Percentiles rank a stretch among this genome's conserved stretches.
Evolutionary conservation across 2,797 vertebrate genomes (phyloP).

Genomic region (Spheniscus humboldti): DNA sequence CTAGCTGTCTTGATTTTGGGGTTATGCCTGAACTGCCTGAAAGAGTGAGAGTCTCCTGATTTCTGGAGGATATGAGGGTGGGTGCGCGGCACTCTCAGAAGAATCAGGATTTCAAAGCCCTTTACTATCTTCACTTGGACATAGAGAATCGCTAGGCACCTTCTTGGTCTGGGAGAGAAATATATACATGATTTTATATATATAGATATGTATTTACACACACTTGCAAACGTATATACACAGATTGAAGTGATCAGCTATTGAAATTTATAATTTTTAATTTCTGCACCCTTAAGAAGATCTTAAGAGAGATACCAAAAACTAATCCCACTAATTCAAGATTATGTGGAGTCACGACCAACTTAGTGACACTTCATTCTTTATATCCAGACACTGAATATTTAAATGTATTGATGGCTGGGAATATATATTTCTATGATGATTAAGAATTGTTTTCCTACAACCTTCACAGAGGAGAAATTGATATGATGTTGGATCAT

Average conservation of each 20-base stretch:
- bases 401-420: not conserved
- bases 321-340: not conserved
- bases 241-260: not conserved
- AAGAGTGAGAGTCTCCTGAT: not conserved
- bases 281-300: not conserved
- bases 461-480: not conserved
- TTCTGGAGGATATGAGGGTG: not conserved
- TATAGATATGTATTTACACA: not conserved
- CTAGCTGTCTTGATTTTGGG: not conserved
- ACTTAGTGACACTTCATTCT: not conserved
- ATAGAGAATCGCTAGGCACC: not conserved
- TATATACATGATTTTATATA: not conserved
- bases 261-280: not conserved
- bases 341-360: not conserved
- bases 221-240: not conserved
- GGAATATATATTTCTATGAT: conserved; percentile 21
- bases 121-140: not conserved
- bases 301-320: not conserved
- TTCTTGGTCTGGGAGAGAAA: not conserved
- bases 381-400: not conserved
- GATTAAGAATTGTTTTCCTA: conserved; percentile 4
- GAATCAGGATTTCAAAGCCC: not conserved
- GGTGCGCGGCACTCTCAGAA: not conserved
- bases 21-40: not conserved
- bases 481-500: not conserved